These are phyloP conservation scores for Gonatopus flavifemur DNA, from an alignment of 1,140 invertebrate species.

Conservation along the genomic window DNA sequence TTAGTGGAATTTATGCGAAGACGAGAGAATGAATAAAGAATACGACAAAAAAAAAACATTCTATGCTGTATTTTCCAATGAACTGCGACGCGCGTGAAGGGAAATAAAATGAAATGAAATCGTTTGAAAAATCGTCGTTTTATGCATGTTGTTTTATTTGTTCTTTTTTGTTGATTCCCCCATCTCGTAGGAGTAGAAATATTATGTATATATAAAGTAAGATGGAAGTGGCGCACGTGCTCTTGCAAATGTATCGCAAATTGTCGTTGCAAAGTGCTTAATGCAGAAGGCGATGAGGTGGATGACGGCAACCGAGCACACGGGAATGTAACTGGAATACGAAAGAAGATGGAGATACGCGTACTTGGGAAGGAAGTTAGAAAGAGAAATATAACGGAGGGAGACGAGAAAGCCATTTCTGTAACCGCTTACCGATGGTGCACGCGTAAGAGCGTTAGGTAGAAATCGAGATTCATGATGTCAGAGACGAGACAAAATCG, in stretches of 20 bases:
- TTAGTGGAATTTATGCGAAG: no score
- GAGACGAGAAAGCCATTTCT: constrained; percentile 33
- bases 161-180: no score
- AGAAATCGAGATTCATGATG: constrained; percentile 37
- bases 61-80: no score
- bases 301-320: constrained; percentile 19
- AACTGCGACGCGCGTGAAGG: no score
- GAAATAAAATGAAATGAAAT: no score
- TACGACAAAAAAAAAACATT: no score
- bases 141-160: no score
- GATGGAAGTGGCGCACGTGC: constrained; percentile 16
- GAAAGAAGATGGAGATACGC: constrained; percentile 15
- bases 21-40: no score
- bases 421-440: constrained; percentile 22
- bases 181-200: no score
- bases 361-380: background rate
- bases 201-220: no score
- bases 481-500: constrained; percentile 35
- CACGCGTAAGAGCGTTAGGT: background rate
- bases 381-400: constrained; percentile 1
- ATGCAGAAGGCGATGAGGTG: constrained; percentile 41
- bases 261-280: constrained; percentile 57
- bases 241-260: constrained; percentile 57
- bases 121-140: no score
- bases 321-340: no score